Evolutionary conservation across 2,888 invertebrate species (phyloP), one percentile per base, ranked within the genome.

Genomic region (Girardia tigrina): DNA sequence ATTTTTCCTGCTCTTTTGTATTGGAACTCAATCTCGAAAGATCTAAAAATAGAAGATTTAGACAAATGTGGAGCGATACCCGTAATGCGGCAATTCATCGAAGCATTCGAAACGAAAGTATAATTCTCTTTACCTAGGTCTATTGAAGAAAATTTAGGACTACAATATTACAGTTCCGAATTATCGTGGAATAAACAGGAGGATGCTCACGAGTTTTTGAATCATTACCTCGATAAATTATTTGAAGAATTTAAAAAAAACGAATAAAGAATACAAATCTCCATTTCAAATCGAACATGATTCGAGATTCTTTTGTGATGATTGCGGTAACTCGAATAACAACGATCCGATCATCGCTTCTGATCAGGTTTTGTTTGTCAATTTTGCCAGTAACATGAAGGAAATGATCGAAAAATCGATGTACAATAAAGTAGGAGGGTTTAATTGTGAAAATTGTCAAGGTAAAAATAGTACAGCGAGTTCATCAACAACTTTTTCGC

Each of bases 261-360:
- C 4, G n/a, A 12, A n/a, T 4, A 56, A 56, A 4, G n/a, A 20
- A 16, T 2, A 56, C n/a, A 56, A 2, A 56, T 12, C 56, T 8
- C 56, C n/a, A 56, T 56, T 56, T 56, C 20, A 56, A 56, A n/a
- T 56, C 6, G n/a, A n/a, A 6, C 56, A 56, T 16, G 56, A 56
- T 56, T 56, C 56, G n/a, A 56, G 56, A 56, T 56, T 20, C 23
- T 56, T 56, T 23, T 56, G 56, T 56, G 23, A 56, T n/a, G 23
- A 56, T 56, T 56, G 56, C 23, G 56, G 56, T n/a, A 56, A 56
- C n/a, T 56, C 56, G n/a, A 56, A 56, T 56, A 56, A 56, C n/a
- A 23, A 56, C 4, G 2, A 56, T 6, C 56, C 56, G 23, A 56
- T 4, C n/a, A n/a, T 56, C 23, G 56, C 23, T n/a, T 20, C 23